Conservation (phyloP, 1,140 invertebrate genomes). For the Pseudachorutes palmiensis region DNA sequence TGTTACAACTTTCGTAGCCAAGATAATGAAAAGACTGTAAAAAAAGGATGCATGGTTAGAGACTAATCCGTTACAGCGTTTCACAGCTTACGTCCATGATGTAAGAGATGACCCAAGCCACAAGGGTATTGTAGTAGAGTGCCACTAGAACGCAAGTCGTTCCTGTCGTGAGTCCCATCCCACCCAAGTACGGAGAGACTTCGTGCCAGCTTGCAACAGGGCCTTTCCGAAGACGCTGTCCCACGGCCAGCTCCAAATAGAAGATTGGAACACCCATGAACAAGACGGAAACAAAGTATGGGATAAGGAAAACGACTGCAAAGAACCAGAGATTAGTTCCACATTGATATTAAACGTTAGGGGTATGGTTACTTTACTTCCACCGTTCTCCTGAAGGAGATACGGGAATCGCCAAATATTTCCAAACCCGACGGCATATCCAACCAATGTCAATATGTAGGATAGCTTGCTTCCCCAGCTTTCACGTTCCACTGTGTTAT, state of each 20-base stretch:
- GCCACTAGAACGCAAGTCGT: conserved; percentile 43
- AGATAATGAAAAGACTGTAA: neutral
- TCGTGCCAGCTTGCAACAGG: conserved; percentile 91
- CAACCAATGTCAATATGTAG: conserved; percentile 50
- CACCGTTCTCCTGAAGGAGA: conserved; percentile 43
- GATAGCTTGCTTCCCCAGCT: conserved; percentile 48
- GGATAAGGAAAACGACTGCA: conserved; percentile 48
- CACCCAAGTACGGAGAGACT: conserved; percentile 72
- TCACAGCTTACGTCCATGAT: neutral
- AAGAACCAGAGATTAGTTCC: neutral
- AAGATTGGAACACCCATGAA: conserved; percentile 89
- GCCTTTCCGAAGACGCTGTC: conserved; percentile 78
- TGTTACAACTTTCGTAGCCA: neutral
- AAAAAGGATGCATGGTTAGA: neutral
- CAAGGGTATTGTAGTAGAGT: conserved; percentile 14
- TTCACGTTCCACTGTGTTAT: conserved; percentile 13
- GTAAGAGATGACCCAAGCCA: conserved; percentile 15
- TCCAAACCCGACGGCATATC: conserved; percentile 48
- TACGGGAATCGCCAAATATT: conserved; percentile 45
- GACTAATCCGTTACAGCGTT: neutral
- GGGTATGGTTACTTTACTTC: conserved; percentile 36
- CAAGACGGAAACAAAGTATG: conserved; percentile 49
- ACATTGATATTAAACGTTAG: neutral
- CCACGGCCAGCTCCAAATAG: conserved; percentile 84
- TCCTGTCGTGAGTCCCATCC: conserved; percentile 77